Evolutionary conservation across 2,797 vertebrate species (phyloP).

Genomic region (Telmatherina bonti): DNA sequence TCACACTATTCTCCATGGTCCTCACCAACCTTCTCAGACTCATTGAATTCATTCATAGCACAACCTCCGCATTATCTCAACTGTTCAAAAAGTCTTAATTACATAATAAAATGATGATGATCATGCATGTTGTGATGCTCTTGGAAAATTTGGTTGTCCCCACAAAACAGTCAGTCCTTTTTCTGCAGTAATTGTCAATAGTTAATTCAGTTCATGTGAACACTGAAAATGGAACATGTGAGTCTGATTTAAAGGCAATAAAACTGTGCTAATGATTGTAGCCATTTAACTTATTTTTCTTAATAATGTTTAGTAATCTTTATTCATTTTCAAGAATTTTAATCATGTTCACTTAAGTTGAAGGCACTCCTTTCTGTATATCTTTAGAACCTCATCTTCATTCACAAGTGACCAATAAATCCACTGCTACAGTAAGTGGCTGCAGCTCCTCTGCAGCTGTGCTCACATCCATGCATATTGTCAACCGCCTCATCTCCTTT

Average conservation of each 20-base stretch:
- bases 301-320: not conserved
- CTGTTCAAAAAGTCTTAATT: too few species aligned
- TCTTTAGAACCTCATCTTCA: not conserved
- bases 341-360: not conserved
- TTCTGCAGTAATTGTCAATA: not conserved
- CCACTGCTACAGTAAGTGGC: not conserved
- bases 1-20: not conserved
- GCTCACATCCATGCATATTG: slow-evolving; percentile 2
- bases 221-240: not conserved
- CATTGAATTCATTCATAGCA: too few species aligned
- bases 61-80: too few species aligned
- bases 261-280: not conserved
- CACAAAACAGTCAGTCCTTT: not conserved
- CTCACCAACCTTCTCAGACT: too few species aligned
- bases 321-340: not conserved
- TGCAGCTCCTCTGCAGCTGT: slow-evolving; percentile 1
- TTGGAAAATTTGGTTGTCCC: too few species aligned
- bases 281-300: not conserved
- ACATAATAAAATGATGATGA: too few species aligned
- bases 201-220: not conserved
- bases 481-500: slow-evolving; percentile 4
- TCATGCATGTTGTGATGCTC: too few species aligned
- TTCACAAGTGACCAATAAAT: not conserved
- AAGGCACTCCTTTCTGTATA: not conserved
- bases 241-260: not conserved